Evolutionary conservation across 2,888 invertebrate species (phyloP).

Genomic region (Allacma fusca): DNA sequence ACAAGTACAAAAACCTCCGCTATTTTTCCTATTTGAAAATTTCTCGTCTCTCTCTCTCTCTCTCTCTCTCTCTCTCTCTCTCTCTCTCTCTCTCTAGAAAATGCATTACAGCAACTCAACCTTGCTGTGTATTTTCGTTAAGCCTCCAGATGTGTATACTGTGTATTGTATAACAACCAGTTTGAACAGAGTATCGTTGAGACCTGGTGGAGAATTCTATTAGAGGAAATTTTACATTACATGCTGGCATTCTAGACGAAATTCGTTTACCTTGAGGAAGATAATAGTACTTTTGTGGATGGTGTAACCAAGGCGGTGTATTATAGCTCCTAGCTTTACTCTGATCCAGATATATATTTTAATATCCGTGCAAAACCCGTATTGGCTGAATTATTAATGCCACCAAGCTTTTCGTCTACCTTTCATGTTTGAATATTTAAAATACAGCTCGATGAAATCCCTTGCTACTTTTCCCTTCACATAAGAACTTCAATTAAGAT

Average conservation of each 20-base stretch:
- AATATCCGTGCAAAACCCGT: neutral
- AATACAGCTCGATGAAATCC: neutral
- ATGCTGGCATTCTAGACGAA: neutral
- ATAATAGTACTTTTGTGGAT: neutral
- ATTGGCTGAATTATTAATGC: neutral
- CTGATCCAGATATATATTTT: neutral
- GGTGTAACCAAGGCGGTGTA: neutral
- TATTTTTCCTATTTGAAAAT: too few relatives aligned
- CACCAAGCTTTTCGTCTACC: neutral
- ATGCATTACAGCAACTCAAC: too few relatives aligned
- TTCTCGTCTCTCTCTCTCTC: too few relatives aligned
- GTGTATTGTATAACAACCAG: too few relatives aligned
- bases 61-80: too few relatives aligned
- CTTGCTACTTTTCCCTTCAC: neutral
- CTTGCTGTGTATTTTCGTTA: too few relatives aligned
- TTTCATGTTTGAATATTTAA: neutral
- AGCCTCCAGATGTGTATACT: too few relatives aligned
- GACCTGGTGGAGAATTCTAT: neutral
- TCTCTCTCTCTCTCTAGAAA: too few relatives aligned
- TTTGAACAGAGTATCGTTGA: too few relatives aligned
- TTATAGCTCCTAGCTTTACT: neutral
- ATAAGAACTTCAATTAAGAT: neutral
- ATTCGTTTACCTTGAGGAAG: neutral
- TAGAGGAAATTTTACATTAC: neutral
- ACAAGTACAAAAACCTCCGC: too few relatives aligned